Percentiles rank a stretch among this genome's conserved stretches.
Evolutionary conservation across 2,888 invertebrate species (phyloP).

Genomic region (Lasioglossum figueresi): DNA sequence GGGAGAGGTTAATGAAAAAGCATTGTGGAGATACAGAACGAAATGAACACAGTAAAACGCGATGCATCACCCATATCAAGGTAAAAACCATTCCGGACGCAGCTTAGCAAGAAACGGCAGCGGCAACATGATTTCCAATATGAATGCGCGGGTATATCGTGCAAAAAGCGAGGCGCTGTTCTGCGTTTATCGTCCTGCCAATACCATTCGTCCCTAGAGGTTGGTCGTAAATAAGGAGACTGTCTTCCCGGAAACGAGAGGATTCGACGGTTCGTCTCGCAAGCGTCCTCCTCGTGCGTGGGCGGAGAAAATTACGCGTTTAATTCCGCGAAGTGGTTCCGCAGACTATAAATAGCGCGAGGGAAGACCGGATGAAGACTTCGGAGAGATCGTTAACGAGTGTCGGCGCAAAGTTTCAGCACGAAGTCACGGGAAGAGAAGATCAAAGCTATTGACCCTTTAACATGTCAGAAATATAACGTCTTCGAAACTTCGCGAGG

Average conservation of each 20-base stretch:
- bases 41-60: neutral
- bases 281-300: constrained; percentile 33
- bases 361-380: constrained; percentile 65
- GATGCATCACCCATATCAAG: neutral
- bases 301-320: constrained; percentile 69
- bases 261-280: constrained; percentile 38
- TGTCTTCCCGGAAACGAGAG: constrained; percentile 41
- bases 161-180: constrained; percentile 2
- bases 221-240: constrained; percentile 60
- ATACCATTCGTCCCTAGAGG: constrained; percentile 17
- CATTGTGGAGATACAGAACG: neutral
- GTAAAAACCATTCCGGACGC: neutral
- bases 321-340: constrained; percentile 74
- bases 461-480: neutral
- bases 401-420: neutral
- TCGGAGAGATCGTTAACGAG: constrained; percentile 42
- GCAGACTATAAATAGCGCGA: constrained; percentile 67
- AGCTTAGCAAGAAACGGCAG: neutral
- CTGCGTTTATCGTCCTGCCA: constrained; percentile 28
- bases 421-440: neutral
- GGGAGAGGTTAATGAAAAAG: neutral
- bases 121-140: constrained; percentile 1
- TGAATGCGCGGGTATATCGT: constrained; percentile 13
- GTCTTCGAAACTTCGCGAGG: neutral
- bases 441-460: neutral